phyloP scores from a whole-genome alignment of 1,140 invertebrate genomes.

The Dysdera silvatica region DNA sequence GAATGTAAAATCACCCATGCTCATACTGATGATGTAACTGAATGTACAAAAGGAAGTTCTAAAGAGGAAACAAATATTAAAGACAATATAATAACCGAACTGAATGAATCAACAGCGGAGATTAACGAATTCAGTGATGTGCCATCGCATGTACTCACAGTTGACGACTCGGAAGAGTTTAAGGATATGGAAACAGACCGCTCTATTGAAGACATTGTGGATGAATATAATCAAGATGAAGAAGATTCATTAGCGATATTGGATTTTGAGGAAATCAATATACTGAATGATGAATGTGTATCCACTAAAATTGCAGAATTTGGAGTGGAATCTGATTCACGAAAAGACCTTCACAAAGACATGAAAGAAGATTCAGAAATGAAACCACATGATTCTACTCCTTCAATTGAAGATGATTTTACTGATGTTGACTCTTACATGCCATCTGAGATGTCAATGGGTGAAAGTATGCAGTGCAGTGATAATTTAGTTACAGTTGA shows the following conservation, averaged over 20 bases:
- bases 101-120: no score
- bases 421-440: neutral
- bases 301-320: neutral
- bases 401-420: neutral
- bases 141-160: constrained; percentile 20
- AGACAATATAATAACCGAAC: no score
- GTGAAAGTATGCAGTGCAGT: no score
- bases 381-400: neutral
- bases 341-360: neutral
- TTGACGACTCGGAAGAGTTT: constrained; percentile 24
- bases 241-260: no score
- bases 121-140: no score
- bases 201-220: constrained; percentile 9
- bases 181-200: constrained; percentile 24
- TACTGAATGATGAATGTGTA: neutral
- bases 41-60: no score
- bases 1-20: no score
- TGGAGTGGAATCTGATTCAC: neutral
- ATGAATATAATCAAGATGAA: neutral
- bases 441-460: no score
- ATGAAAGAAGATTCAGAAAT: neutral
- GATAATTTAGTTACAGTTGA: no score
- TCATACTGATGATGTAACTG: no score
- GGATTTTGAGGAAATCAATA: neutral
- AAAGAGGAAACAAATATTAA: no score